Base-by-base conservation (phyloP, 2,888 invertebrate genomes). In the Oscheius sp. region DNA sequence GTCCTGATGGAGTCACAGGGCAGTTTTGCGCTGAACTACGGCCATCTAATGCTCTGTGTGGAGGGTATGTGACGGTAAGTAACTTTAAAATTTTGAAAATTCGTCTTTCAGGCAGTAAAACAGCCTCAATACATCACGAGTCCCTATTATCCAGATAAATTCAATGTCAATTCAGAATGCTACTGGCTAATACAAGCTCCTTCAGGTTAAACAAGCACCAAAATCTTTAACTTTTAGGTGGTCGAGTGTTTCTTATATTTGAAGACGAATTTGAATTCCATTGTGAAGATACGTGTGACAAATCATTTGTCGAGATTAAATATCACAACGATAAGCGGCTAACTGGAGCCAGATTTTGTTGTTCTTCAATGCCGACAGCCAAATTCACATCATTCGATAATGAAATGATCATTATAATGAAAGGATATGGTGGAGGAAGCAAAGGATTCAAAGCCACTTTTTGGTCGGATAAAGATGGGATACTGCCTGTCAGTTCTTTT, bases 311-410 rank as follows among this genome's bases (percentile, higher is more conserved):
- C 0, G 86, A 86, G 70, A 64, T 86, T 6, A 86, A 86, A 67
- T 72, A 75, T 38, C 78, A 80, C 6, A 73, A 73, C 12, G 82
- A 85, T 65, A 80, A 80, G 44, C 59, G 83, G 6, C 32, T 79
- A 1, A 85, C 85, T n/a, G 86, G 86, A 32, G 80, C 82, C 6
- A 77, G 85, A 66, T 84, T 77, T 47, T 86, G 86, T 63, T 86
- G 86, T 57, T 75, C 81, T 4, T 50, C 72, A 0, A 68, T 70
- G 2, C 85, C 85, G 0, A 63, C 49, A 8, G 67, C 73, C 17
- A 45, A 67, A 30, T 82, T 85, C 33, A 78, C 74, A 6, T 83
- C 85, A 0, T 69, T 74, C 36, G 74, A 71, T 8, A 71, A 78
- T 51, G 77, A 85, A 70, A 78, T 84, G 80, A 61, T 85, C 6